These are phyloP conservation scores for Aromia moschata DNA, from an alignment of 2,888 invertebrate species.

Conservation along the genomic window DNA sequence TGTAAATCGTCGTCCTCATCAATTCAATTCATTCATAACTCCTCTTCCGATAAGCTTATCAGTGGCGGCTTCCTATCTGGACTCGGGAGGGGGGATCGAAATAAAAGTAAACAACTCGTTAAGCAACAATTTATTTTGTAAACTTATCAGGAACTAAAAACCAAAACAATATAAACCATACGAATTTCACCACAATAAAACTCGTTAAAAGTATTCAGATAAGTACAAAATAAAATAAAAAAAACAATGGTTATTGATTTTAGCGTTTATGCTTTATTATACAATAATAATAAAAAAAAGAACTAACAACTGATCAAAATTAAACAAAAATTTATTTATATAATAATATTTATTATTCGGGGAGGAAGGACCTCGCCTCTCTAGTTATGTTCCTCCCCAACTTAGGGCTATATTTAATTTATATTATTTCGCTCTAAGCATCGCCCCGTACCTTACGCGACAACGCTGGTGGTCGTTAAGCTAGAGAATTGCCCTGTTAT, in stretches of 20 bases:
- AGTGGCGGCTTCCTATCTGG: neutral
- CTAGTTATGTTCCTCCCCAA: conserved; percentile 1
- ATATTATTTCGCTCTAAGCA: conserved; percentile 34
- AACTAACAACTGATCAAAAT: conserved; percentile 24
- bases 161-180: conserved; percentile 47
- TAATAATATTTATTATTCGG: conserved; percentile 22
- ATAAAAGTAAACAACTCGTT: conserved; percentile 37
- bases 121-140: conserved; percentile 56
- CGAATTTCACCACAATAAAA: conserved; percentile 42
- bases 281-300: conserved; percentile 29
- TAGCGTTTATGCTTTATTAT: conserved; percentile 6
- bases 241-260: conserved; percentile 42
- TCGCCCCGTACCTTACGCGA: too few species aligned
- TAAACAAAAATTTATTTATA: conserved; percentile 12
- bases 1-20: neutral
- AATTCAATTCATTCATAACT: conserved; percentile 3
- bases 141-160: conserved; percentile 60
- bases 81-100: conserved; percentile 7
- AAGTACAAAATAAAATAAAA: conserved; percentile 57
- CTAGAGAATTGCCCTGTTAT: conserved; percentile 62
- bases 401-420: conserved; percentile 41
- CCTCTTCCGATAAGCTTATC: neutral
- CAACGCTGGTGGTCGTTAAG: conserved; percentile 49
- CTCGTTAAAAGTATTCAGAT: conserved; percentile 44
- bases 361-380: conserved; percentile 15